These are phyloP conservation scores for Caenorhabditis brenneri DNA, from an alignment of 1,140 invertebrate genomes.

Conservation along the genomic window DNA sequence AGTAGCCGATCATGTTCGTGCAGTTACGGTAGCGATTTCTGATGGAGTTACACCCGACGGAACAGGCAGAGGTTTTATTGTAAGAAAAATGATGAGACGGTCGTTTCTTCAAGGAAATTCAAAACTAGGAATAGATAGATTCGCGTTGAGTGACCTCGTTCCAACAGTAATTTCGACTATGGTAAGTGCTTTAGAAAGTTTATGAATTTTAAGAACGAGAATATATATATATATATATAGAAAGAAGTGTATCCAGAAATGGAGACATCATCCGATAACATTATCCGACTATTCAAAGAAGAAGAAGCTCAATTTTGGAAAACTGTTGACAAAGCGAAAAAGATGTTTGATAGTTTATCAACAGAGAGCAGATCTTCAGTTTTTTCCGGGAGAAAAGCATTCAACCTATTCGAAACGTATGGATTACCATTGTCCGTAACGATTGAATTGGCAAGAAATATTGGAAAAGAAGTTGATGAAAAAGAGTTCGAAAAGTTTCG, in stretches of 20 bases:
- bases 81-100: slow-evolving; percentile 52
- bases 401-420: slow-evolving; percentile 3
- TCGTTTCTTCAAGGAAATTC: not conserved
- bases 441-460: slow-evolving; percentile 27
- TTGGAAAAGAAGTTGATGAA: slow-evolving; percentile 34
- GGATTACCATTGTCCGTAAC: slow-evolving; percentile 21
- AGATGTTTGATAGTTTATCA: not conserved
- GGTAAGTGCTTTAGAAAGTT: slow-evolving; percentile 57
- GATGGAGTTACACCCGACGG: slow-evolving; percentile 95
- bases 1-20: slow-evolving; percentile 87
- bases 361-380: not conserved
- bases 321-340: slow-evolving; percentile 44
- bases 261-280: not conserved
- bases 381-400: not conserved
- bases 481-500: not conserved
- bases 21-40: slow-evolving; percentile 89
- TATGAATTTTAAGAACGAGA: not conserved
- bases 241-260: slow-evolving; percentile 29
- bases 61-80: slow-evolving; percentile 78
- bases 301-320: slow-evolving; percentile 47
- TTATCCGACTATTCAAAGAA: not conserved
- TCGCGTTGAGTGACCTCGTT: slow-evolving; percentile 30
- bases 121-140: slow-evolving; percentile 9
- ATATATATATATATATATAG: not conserved
- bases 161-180: slow-evolving; percentile 33